Base-by-base conservation (phyloP, 2,888 invertebrate genomes). In the Onthophagus sagittarius region DNA sequence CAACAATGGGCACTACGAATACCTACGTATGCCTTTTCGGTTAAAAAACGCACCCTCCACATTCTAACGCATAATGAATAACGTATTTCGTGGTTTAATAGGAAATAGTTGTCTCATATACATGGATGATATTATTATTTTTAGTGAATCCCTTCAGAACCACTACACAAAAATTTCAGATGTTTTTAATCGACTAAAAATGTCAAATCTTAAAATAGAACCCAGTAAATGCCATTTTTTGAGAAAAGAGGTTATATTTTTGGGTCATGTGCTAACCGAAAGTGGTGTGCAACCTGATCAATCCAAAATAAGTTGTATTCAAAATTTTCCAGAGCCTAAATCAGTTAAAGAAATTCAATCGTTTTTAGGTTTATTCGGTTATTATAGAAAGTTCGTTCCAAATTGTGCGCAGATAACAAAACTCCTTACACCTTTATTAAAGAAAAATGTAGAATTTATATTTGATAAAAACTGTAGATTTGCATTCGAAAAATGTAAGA, bases 41-140 rank as follows among this genome's bases (percentile, higher is more conserved):
- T 73, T 81, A 32, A 81, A 79, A 69, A 77, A 78, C 62, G 79
- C 80, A 0, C 79, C 80, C 0, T 76, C 80, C 0, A 81, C 80
- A 0, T 83, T 82, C 32, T 79, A 81, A 75, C 67, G 79, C 6
- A 14, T 80, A 39, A 82, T 82, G 81, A 79, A 82, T 33, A 72
- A 63, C 5, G 77, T 81, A 0, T 72, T 83, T 15, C 64, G 72
- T 1, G 80, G 80, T 2, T 14, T 82, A 5, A 77, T 78, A 74
- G 77, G 77, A 75, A 72, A 0, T 4, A 71, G 73, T 65, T 69
- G 69, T 4, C 15, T 69, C 23, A 69, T 69, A 31, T 69, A 69
- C 39, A 69, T 82, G 7, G 81, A 82, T 53, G 81, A 82, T 73
- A 76, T 81, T 2, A 75, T 82, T 0, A 77, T 82, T 63, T 71